phyloP scores from a whole-genome alignment of 2,888 invertebrate species.

The Clistopyga incitator region DNA sequence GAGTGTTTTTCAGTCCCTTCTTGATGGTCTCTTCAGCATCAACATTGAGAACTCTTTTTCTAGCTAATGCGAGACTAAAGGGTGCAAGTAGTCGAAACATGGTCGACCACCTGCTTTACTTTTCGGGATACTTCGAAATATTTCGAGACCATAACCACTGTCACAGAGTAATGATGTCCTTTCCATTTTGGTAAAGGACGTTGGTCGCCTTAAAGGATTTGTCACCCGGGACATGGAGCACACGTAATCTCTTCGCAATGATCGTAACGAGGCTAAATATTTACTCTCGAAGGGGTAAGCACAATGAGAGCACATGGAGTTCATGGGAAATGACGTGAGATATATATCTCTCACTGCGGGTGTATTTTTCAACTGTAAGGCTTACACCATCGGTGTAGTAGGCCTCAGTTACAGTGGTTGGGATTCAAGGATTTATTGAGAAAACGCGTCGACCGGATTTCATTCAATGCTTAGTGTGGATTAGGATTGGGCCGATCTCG shows the following conservation, averaged over 20 bases:
- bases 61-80: slow-evolving; percentile 5
- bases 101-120: slow-evolving; percentile 53
- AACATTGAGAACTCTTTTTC: slow-evolving; percentile 42
- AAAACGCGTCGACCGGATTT: slow-evolving; percentile 78
- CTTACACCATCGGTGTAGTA: slow-evolving; percentile 28
- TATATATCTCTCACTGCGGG: slow-evolving; percentile 73
- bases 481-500: slow-evolving; percentile 78
- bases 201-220: slow-evolving; percentile 39
- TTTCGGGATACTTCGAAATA: slow-evolving; percentile 33
- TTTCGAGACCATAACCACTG: slow-evolving; percentile 35
- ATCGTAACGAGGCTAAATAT: slow-evolving; percentile 78
- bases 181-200: slow-evolving; percentile 16
- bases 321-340: slow-evolving; percentile 68
- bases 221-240: slow-evolving; percentile 42
- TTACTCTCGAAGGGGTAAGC: slow-evolving; percentile 74
- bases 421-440: slow-evolving; percentile 71
- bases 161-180: not conserved
- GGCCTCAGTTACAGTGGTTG: slow-evolving; percentile 26
- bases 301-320: slow-evolving; percentile 63
- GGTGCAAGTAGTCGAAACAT: slow-evolving; percentile 38
- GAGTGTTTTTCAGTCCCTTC: slow-evolving; percentile 28
- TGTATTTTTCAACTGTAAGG: slow-evolving; percentile 55
- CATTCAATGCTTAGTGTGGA: slow-evolving; percentile 78
- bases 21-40: not conserved
- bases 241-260: slow-evolving; percentile 54